Evolutionary conservation across 2,113 vertebrate genomes (phyloP).

Genomic region (Salvelinus namaycush): DNA sequence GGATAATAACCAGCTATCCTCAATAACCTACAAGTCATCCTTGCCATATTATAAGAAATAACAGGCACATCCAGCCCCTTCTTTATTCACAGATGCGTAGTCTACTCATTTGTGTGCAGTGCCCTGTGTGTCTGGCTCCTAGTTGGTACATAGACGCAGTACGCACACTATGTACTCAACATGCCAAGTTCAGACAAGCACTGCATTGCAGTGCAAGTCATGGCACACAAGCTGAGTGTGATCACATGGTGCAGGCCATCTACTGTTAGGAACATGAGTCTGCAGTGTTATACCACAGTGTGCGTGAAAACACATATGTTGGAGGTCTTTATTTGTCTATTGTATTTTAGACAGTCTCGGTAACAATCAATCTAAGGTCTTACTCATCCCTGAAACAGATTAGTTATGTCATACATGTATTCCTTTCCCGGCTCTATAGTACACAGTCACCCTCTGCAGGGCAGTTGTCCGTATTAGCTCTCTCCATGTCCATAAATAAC

Average conservation of each 20-base stretch:
- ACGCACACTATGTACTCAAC: conserved; percentile 74
- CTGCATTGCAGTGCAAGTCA: conserved; percentile 78
- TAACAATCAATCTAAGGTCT: conserved; percentile 42
- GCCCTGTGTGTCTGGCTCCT: conserved; percentile 6
- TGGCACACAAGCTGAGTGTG: conserved; percentile 57
- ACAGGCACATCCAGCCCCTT: no score
- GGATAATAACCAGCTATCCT: no score
- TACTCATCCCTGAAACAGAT: conserved; percentile 29
- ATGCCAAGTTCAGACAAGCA: conserved; percentile 75
- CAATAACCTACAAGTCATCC: no score
- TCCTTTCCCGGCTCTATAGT: conserved; percentile 20
- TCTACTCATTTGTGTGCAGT: no score
- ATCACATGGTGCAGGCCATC: neutral
- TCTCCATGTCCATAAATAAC: conserved; percentile 77
- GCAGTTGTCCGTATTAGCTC: conserved; percentile 72
- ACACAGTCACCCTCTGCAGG: conserved; percentile 49
- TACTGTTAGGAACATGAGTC: neutral
- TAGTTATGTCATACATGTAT: conserved; percentile 17
- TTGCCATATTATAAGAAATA: no score
- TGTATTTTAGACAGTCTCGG: neutral
- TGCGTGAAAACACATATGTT: neutral
- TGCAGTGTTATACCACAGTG: neutral
- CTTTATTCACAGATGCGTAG: neutral
- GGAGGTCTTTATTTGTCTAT: neutral
- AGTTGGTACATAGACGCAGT: conserved; percentile 73